phyloP scores from a whole-genome alignment of 2,888 invertebrate genomes.

The Sclerodermus sp. region DNA sequence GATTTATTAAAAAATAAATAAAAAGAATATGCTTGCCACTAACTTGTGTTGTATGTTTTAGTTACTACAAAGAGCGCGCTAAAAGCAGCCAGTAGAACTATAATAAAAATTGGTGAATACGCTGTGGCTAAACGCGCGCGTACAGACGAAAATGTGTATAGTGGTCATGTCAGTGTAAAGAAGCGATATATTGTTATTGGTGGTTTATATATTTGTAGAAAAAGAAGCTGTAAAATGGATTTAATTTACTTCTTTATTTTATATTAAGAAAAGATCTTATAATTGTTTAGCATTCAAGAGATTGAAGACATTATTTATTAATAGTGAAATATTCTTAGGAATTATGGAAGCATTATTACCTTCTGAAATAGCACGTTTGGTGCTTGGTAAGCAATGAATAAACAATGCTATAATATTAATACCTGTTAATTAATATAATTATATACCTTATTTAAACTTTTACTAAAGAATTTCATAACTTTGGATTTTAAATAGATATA shows the following conservation, averaged over 20 bases:
- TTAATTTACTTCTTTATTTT: background rate
- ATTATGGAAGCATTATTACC: conserved; percentile 51
- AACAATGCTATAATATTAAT: too few relatives aligned
- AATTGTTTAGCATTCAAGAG: too few relatives aligned
- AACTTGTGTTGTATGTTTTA: too few relatives aligned
- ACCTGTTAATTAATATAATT: background rate
- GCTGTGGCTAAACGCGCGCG: conserved; percentile 7
- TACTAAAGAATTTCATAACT: background rate
- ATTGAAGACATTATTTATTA: background rate
- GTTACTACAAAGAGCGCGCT: too few relatives aligned
- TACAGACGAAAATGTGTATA: too few relatives aligned
- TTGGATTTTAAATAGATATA: too few relatives aligned
- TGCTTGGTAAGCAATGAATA: conserved; percentile 44
- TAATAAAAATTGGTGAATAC: background rate
- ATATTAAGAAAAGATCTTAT: background rate
- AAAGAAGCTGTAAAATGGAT: background rate
- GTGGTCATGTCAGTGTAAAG: too few relatives aligned
- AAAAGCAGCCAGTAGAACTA: background rate
- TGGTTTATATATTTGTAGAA: background rate
- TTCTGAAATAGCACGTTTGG: conserved; percentile 53
- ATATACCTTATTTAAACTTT: background rate
- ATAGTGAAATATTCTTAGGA: background rate
- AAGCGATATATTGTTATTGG: too few relatives aligned
- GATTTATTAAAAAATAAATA: too few relatives aligned
- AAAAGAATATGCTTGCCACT: too few relatives aligned